phyloP scores from a whole-genome alignment of 1,140 invertebrate genomes.

The Pissodes strobi region DNA sequence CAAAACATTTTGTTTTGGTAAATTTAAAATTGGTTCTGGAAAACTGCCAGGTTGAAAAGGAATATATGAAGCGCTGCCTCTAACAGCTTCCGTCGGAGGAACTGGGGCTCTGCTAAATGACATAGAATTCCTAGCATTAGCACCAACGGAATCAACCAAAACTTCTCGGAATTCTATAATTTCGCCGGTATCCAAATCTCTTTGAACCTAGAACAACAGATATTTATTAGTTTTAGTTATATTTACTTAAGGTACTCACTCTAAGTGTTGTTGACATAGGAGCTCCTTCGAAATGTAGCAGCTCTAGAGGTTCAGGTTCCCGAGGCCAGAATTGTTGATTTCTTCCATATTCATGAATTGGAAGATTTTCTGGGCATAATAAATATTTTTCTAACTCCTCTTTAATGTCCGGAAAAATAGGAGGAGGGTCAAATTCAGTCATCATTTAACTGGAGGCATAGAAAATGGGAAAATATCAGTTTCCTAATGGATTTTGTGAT shows the following conservation, averaged over 20 bases:
- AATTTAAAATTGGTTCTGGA: constrained; percentile 59
- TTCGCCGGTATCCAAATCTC: constrained; percentile 73
- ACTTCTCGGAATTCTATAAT: constrained; percentile 73
- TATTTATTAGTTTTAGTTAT: not conserved
- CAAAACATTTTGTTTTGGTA: constrained; percentile 30
- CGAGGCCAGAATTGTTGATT: constrained; percentile 64
- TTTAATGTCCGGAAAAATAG: constrained; percentile 62
- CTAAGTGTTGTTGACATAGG: constrained; percentile 60
- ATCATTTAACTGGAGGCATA: no score
- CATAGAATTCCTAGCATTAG: constrained; percentile 75
- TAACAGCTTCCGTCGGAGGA: constrained; percentile 63
- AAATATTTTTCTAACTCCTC: constrained; percentile 64
- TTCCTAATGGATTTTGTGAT: no score
- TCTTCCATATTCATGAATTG: constrained; percentile 66
- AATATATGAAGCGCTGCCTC: constrained; percentile 72
- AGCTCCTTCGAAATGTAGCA: constrained; percentile 59
- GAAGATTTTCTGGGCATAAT: constrained; percentile 64
- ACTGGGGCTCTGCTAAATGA: constrained; percentile 70
- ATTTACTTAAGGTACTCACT: constrained; percentile 39
- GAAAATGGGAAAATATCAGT: no score
- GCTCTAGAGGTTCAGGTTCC: constrained; percentile 57
- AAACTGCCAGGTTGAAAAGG: constrained; percentile 84
- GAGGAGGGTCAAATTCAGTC: constrained; percentile 37
- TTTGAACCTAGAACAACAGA: constrained; percentile 58
- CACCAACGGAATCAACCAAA: constrained; percentile 62